Evolutionary conservation across 2,113 vertebrate genomes (phyloP), one percentile per base, ranked within the genome.

Genomic region (Hippocampus guttulatus): DNA sequence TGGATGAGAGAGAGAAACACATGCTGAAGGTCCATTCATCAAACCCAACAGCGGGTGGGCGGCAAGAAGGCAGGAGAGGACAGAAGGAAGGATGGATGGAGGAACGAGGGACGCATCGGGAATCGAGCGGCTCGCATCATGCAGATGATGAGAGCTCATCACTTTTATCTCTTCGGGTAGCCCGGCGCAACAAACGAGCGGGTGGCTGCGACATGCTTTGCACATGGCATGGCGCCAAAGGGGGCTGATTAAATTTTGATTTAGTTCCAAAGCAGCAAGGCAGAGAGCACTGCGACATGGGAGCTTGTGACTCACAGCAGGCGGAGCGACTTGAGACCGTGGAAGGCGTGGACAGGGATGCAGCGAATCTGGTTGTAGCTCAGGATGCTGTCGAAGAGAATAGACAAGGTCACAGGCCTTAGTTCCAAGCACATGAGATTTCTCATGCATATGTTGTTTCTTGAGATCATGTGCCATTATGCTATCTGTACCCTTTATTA

Each of bases 281-380:
- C 66, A 67, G 76, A 80, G 83, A 81, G 70, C 55, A 80, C 75
- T 81, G 84, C 75, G 11, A 57, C 75, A 80, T 65, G 61, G 38
- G 70, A 75, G 68, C 67, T 64, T 1, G 76, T 51, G 86, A 96
- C 96, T 98, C 87, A 98, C 96, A 98, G 91, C 77, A 98, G 94
- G 30, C 96, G 93, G 41, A 98, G 95, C 0, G 96, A 94, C 41
- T 92, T 93, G 66, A 98, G 94, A 4, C 97, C 96, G 0, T 93
- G 85, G 74, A 99, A 99, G 7, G 97, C 95, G 0, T 96, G 94
- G 67, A 93, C 79, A 0, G 96, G 96, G 73, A 99, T 94, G 89
- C 97, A 99, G 4, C 94, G 93, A 16, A 99, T 95, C 68, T 94
- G 88, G 81, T 99, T 99, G 85, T 99, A 99, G 79, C 97, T 99